Evolutionary conservation across 2,797 vertebrate species (phyloP).

Genomic region (Meda fulgida): DNA sequence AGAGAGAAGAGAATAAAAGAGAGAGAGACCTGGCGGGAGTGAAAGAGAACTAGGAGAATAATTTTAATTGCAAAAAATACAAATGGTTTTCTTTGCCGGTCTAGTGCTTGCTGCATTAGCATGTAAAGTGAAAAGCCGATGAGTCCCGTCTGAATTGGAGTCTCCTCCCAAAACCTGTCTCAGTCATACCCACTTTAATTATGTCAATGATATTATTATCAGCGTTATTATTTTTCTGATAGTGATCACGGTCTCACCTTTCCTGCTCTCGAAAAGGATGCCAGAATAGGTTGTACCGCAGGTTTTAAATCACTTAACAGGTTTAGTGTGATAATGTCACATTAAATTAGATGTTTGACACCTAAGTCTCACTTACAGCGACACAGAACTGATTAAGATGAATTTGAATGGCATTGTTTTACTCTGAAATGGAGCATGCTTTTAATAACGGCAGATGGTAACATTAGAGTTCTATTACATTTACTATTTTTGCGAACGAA

Average conservation of each 20-base stretch:
- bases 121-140: slow-evolving; percentile 51
- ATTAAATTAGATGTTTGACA: slow-evolving; percentile 37
- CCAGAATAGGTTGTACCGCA: background rate
- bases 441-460: slow-evolving; percentile 13
- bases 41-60: slow-evolving; percentile 30
- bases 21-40: background rate
- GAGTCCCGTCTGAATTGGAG: background rate
- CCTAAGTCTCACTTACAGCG: background rate
- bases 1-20: background rate
- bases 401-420: slow-evolving; percentile 3
- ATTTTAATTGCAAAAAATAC: slow-evolving; percentile 64
- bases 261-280: slow-evolving; percentile 16
- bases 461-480: background rate
- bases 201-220: slow-evolving; percentile 44
- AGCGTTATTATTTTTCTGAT: slow-evolving; percentile 42
- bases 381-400: slow-evolving; percentile 35
- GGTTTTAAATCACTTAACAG: slow-evolving; percentile 27
- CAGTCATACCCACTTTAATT: slow-evolving; percentile 33
- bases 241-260: slow-evolving; percentile 16
- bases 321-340: slow-evolving; percentile 17
- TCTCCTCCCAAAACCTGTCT: slow-evolving; percentile 12
- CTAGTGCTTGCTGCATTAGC: slow-evolving; percentile 55
- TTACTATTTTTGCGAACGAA: too few relatives aligned
- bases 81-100: slow-evolving; percentile 56
- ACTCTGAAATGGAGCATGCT: background rate